A percentile compares a stretch with the other conserved stretches of the same genome.
Conservation (phyloP, 2,888 invertebrate species). For the Tetramorium bicarinatum region DNA sequence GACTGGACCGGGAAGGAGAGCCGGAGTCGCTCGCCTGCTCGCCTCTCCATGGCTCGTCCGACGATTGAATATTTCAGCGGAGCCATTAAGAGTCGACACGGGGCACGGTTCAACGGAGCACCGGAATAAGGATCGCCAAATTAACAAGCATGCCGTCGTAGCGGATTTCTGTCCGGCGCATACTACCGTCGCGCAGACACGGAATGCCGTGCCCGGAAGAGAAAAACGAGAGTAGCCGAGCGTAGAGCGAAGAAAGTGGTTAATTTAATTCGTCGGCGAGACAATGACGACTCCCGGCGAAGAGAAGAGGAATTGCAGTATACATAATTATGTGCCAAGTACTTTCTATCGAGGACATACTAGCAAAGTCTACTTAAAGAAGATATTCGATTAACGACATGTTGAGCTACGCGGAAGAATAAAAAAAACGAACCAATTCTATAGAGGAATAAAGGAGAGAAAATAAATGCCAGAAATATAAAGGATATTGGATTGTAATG, state of each 20-base stretch:
- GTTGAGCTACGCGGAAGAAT: not conserved
- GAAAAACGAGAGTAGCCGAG: slow-evolving; percentile 32
- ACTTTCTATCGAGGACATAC: slow-evolving; percentile 25
- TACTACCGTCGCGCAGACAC: slow-evolving; percentile 16
- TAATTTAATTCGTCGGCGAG: slow-evolving; percentile 61
- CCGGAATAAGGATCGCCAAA: slow-evolving; percentile 50
- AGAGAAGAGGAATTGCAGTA: slow-evolving; percentile 1
- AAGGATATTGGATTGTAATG: not conserved
- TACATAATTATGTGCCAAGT: slow-evolving; percentile 5
- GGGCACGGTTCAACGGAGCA: slow-evolving; percentile 44
- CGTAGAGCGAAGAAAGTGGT: slow-evolving; percentile 52
- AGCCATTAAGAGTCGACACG: slow-evolving; percentile 71
- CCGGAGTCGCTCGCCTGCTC: slow-evolving; percentile 25
- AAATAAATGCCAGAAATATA: not conserved
- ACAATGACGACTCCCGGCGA: slow-evolving; percentile 39
- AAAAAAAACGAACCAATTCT: not conserved
- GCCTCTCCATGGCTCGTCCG: slow-evolving; percentile 1
- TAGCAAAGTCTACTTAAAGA: not conserved
- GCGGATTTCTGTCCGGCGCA: slow-evolving; percentile 25
- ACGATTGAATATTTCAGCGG: slow-evolving; percentile 68
- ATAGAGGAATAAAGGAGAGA: not conserved
- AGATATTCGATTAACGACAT: not conserved
- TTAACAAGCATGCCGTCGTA: slow-evolving; percentile 40
- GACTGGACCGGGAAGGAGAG: not conserved
- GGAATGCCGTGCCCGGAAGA: slow-evolving; percentile 26